A percentile compares a stretch with the other conserved stretches of the same genome.
Evolutionary conservation across 2,888 invertebrate genomes (phyloP).

Genomic region (Eutolmus rufibarbis): DNA sequence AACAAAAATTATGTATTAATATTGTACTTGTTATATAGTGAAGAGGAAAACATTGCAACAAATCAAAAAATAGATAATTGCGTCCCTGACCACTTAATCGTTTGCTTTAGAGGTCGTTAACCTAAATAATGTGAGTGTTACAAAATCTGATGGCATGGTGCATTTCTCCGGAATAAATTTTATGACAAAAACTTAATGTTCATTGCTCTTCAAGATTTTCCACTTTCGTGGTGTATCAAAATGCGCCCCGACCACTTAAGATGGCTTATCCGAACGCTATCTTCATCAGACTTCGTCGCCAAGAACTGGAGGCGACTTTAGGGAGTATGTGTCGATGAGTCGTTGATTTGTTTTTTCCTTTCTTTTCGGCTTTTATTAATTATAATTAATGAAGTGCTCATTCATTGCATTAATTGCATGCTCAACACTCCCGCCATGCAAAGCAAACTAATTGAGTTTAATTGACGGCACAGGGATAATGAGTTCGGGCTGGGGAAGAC

Average conservation of each 20-base stretch:
- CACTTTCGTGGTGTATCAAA: background rate
- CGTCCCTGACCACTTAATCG: background rate
- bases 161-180: constrained; percentile 8
- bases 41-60: background rate
- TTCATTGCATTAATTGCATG: constrained; percentile 4
- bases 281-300: background rate
- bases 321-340: background rate
- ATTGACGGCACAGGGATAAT: background rate
- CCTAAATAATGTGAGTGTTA: background rate
- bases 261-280: background rate
- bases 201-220: constrained; percentile 1
- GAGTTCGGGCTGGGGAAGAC: background rate
- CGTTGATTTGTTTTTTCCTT: background rate
- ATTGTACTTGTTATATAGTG: background rate
- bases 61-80: background rate
- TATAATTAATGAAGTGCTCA: constrained; percentile 11
- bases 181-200: constrained; percentile 17
- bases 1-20: too few species aligned
- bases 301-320: background rate
- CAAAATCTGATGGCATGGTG: background rate
- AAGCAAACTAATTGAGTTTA: constrained; percentile 15
- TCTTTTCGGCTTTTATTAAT: constrained; percentile 6
- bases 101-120: background rate
- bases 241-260: background rate
- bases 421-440: background rate